These are phyloP conservation scores for Acanthaster planci DNA, from an alignment of 35 echinoderm and acorn worm genomes.

Conservation along the genomic window DNA sequence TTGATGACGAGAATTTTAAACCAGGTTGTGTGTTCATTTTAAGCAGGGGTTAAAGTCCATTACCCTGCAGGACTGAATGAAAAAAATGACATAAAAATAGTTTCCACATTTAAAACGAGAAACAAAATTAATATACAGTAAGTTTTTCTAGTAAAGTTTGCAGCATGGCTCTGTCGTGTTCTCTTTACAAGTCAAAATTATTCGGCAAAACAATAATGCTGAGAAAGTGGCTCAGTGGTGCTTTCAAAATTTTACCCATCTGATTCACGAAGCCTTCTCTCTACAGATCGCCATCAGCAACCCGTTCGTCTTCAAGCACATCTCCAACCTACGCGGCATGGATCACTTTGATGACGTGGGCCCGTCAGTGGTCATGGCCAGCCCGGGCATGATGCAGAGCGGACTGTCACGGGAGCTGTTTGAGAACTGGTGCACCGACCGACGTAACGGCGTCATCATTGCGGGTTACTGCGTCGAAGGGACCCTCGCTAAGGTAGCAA, in stretches of 20 bases:
- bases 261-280: too few species aligned
- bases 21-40: too few species aligned
- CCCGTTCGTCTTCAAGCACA: constrained; percentile 99
- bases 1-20: not conserved
- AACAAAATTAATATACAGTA: too few species aligned
- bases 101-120: too few species aligned
- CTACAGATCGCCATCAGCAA: constrained; percentile 89
- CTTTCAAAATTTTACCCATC: too few species aligned
- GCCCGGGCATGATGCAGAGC: constrained; percentile 98
- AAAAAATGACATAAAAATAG: too few species aligned
- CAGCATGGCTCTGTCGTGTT: too few species aligned
- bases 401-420: constrained; percentile 96
- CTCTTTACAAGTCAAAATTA: too few species aligned
- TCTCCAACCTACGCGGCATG: constrained; percentile 91
- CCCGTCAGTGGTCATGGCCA: constrained; percentile 94
- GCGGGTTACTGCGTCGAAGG: constrained; percentile 96
- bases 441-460: constrained; percentile 85
- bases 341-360: constrained; percentile 99
- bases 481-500: constrained; percentile 81
- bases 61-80: too few species aligned
- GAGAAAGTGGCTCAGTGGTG: too few species aligned
- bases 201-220: too few species aligned
- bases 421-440: constrained; percentile 92
- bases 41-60: not conserved
- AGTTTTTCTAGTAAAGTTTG: too few species aligned